A percentile compares a stretch with the other conserved stretches of the same genome.
Conservation (phyloP, 2,113 vertebrate species). For the Podocnemis expansa region DNA sequence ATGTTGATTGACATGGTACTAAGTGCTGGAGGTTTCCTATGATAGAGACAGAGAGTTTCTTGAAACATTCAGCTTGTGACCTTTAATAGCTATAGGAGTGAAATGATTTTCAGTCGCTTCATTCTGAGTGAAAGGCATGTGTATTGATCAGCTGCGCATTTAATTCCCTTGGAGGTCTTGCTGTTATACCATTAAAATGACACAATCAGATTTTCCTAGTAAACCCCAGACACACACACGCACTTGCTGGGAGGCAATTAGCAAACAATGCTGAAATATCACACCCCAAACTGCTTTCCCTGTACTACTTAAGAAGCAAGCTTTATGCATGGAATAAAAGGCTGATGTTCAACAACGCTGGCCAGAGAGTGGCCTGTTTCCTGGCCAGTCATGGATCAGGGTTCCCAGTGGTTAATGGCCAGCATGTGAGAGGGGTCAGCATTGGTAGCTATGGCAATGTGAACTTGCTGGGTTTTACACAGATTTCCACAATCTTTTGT, state of each 20-base stretch:
- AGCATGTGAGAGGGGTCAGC: background rate
- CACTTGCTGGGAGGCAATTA: background rate
- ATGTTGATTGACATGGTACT: background rate
- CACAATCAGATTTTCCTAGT: conserved; percentile 54
- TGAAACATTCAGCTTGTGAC: conserved; percentile 52
- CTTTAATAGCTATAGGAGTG: conserved; percentile 35
- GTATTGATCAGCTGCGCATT: conserved; percentile 21
- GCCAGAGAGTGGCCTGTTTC: background rate
- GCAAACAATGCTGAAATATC: conserved; percentile 3
- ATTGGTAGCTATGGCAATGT: background rate
- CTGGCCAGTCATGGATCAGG: background rate
- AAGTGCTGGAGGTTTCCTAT: conserved; percentile 29
- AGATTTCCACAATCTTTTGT: background rate
- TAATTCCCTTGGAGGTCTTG: conserved; percentile 16
- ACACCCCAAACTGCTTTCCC: background rate
- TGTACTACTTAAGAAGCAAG: background rate
- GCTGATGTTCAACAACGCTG: background rate
- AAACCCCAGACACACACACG: background rate
- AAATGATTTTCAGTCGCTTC: conserved; percentile 60
- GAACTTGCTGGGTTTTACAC: rapidly evolving
- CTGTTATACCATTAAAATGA: conserved; percentile 56
- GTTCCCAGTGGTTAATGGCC: background rate
- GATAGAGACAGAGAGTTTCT: conserved; percentile 55
- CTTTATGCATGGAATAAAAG: background rate
- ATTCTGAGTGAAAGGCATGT: conserved; percentile 42